These are phyloP conservation scores for Trileptium ribeirensis DNA, from an alignment of 2,888 invertebrate genomes.

Conservation along the genomic window DNA sequence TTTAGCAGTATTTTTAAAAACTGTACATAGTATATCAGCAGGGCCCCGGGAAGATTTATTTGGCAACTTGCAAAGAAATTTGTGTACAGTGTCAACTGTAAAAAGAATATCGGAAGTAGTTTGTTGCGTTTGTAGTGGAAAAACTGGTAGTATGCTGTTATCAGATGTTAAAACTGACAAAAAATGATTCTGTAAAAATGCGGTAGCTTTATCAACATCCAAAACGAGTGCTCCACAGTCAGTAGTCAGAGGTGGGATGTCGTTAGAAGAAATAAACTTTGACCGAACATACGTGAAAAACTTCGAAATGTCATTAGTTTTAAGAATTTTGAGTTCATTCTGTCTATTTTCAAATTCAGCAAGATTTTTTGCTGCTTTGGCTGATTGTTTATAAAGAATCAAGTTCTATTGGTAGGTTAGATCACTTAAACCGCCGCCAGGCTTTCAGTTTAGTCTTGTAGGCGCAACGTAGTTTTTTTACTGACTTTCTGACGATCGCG, in stretches of 20 bases:
- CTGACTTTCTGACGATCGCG: too few species aligned
- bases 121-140: neutral
- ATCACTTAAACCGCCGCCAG: too few species aligned
- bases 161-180: too few species aligned
- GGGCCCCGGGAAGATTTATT: neutral
- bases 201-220: too few species aligned
- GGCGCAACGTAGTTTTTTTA: too few species aligned
- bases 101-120: neutral
- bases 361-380: too few species aligned
- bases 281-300: neutral
- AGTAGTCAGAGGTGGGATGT: neutral
- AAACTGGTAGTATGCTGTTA: neutral
- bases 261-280: neutral
- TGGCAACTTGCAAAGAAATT: neutral
- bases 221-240: neutral
- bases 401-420: too few species aligned
- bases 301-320: neutral
- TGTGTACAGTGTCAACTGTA: neutral
- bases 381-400: too few species aligned
- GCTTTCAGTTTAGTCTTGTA: too few species aligned
- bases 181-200: too few species aligned
- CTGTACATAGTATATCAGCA: neutral
- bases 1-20: constrained; percentile 1
- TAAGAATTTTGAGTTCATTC: neutral
- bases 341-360: too few species aligned